Base-by-base conservation (phyloP, 2,113 vertebrate species). In the Delphinapterus leucas region DNA sequence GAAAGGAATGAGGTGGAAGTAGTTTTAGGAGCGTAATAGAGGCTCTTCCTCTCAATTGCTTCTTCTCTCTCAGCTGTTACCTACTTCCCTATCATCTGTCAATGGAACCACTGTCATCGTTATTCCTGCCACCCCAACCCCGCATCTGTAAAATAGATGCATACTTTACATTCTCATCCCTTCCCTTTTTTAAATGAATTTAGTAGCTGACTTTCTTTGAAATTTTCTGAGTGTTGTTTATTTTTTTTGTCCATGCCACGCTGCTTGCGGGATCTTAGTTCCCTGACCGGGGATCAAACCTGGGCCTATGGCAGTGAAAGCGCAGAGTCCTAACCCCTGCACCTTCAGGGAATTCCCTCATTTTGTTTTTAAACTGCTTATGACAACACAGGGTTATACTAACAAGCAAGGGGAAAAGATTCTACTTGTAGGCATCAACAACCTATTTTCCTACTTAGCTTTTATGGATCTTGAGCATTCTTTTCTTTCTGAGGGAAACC, bases 321-420 rank as follows among this genome's bases (percentile, higher is more conserved):
- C 18, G 28, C 47, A 53, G 47, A 77, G 47, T 77, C 74, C 33
- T 33, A 53, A n/a, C 74, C 5, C 0, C 74, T 53, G 17, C 47
- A 77, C 74, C 49, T 17, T 47, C 31, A 21, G 74, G 47, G 49
- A 33, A 21, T 77, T 33, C 47, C 74, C 31, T 63, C 44, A 26
- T 82, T 88, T 92, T 81, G 47, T 92, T 92, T 89, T 93, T 91
- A 81, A 93, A 84, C 31, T 84, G 20, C n/a, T 82, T 74, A 5
- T 58, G 58, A 70, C 7, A 74, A 70, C 74, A 76, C 41, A 88
- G 41, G 33, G 4, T 77, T 85, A 68, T 44, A 89, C 53, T 86
- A 91, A 88, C 12, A 77, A 60, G 41, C 17, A 82, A 38, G 31
- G 28, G 49, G 49, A 8, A 60, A 77, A 33, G 17, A 63, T 25